These are phyloP conservation scores for Eulimnadia texana DNA, from an alignment of 1,140 invertebrate species.

Conservation along the genomic window DNA sequence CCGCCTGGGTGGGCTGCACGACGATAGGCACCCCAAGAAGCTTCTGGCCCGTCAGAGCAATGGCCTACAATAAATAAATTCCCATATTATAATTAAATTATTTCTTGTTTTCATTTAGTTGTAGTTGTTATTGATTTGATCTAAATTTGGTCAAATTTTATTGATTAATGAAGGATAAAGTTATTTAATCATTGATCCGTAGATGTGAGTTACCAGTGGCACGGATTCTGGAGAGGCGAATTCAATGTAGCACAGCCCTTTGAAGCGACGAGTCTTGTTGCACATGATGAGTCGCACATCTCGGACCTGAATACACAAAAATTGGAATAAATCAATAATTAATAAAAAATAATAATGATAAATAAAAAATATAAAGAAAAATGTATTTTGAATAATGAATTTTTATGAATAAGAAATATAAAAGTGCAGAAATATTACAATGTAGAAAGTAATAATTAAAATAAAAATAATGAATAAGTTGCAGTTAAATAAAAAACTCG, in stretches of 20 bases:
- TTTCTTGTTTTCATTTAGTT: not conserved
- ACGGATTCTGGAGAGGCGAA: slow-evolving; percentile 97
- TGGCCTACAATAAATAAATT: slow-evolving; percentile 43
- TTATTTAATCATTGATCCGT: not conserved
- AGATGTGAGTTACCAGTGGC: slow-evolving; percentile 51
- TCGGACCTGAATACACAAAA: slow-evolving; percentile 37
- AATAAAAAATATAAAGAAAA: not conserved
- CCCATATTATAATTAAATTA: slow-evolving; percentile 6
- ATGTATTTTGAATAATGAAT: not conserved
- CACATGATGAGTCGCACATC: slow-evolving; percentile 98
- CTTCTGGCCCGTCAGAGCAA: slow-evolving; percentile 90
- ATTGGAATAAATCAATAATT: not conserved
- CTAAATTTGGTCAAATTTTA: not conserved
- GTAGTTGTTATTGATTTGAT: not conserved
- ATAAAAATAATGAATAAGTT: too few species aligned
- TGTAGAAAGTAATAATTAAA: too few species aligned
- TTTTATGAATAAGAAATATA: too few species aligned
- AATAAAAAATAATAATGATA: not conserved
- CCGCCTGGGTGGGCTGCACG: slow-evolving; percentile 95
- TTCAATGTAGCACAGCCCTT: slow-evolving; percentile 98
- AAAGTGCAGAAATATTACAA: too few species aligned
- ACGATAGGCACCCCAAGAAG: slow-evolving; percentile 94
- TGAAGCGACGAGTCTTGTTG: slow-evolving; percentile 95
- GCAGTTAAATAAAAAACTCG: too few species aligned
- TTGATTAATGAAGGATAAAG: slow-evolving; percentile 11